Base-by-base conservation (phyloP, 2,888 invertebrate genomes). In the Nomada ruficornis region DNA sequence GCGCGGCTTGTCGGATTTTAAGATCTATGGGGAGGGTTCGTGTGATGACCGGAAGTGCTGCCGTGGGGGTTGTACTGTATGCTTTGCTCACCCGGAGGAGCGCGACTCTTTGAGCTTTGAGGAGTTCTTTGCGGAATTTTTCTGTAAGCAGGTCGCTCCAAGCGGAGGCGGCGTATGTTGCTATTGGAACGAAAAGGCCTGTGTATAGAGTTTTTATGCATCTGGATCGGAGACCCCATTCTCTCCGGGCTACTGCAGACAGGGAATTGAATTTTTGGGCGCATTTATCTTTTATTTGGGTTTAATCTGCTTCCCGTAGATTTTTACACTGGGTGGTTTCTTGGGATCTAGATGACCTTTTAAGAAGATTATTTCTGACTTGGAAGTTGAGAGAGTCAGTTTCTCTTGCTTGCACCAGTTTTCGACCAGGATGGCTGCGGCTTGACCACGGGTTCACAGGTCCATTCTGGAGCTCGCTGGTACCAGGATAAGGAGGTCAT, bases 171-270 rank as follows among this genome's bases (percentile, higher is more conserved):
- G n/a, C n/a, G n/a, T n/a, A n/a, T n/a, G n/a, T n/a, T n/a, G n/a
- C n/a, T n/a, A n/a, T n/a, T n/a, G n/a, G n/a, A n/a, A n/a, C n/a
- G n/a, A n/a, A n/a, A n/a, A n/a, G n/a, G n/a, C n/a, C n/a, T 26
- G 26, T 85, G 18, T 50, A 86, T 0, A 84, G 62, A 0, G 69
- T 71, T 7, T 2, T 20, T 44, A 85, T n/a, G 0, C 57, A 44
- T 0, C 52, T 50, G 2, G 18, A n/a, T 2, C 62, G 62, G 1
- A 86, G 57, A 0, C 83, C 87, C 85, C 85, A 88, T 26, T 73
- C 65, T 3, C 50, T 59, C 0, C 26, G 29, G 3, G 75, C 75
- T 2, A 52, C 36, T 0, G 15, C 50, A 0, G 69, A 62, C 1
- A 77, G 57, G 0, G 52, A 20, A 2, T 69, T 47, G 47, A 77